These are phyloP conservation scores for Linurgus olivaceus DNA, from an alignment of 2,797 vertebrate species.

Conservation along the genomic window DNA sequence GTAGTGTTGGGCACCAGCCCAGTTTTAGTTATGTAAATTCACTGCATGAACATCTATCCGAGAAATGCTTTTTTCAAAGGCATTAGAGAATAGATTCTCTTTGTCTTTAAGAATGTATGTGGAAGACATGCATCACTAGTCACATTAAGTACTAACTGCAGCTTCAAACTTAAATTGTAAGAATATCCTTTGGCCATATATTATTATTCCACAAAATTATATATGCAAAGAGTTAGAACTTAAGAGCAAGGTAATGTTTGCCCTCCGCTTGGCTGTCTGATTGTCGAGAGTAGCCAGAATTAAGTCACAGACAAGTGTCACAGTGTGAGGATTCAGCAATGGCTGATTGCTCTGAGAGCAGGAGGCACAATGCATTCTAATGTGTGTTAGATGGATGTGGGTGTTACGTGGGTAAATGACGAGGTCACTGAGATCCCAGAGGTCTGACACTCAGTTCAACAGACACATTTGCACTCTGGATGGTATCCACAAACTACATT, in stretches of 20 bases:
- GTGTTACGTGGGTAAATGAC: neutral
- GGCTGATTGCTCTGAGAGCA: neutral
- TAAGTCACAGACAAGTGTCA: neutral
- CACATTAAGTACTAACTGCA: neutral
- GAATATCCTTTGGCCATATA: neutral
- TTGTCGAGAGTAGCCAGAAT: neutral
- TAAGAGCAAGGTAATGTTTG: neutral
- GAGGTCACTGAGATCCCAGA: neutral
- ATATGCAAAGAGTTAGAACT: neutral
- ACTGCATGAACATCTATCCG: neutral
- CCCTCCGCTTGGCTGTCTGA: neutral
- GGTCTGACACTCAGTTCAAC: neutral
- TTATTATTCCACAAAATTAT: neutral
- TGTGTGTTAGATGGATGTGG: neutral
- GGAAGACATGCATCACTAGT: neutral
- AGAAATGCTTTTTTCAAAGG: neutral
- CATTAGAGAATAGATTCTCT: neutral
- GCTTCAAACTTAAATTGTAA: neutral
- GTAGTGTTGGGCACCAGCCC: neutral
- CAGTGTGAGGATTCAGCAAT: neutral
- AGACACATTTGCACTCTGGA: neutral
- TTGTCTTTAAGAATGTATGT: neutral
- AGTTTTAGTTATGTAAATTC: slow-evolving; percentile 26
- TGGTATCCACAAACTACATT: neutral
- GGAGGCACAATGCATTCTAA: neutral